phyloP scores from a whole-genome alignment of 1,140 invertebrate genomes.

The Goniozus legneri region DNA sequence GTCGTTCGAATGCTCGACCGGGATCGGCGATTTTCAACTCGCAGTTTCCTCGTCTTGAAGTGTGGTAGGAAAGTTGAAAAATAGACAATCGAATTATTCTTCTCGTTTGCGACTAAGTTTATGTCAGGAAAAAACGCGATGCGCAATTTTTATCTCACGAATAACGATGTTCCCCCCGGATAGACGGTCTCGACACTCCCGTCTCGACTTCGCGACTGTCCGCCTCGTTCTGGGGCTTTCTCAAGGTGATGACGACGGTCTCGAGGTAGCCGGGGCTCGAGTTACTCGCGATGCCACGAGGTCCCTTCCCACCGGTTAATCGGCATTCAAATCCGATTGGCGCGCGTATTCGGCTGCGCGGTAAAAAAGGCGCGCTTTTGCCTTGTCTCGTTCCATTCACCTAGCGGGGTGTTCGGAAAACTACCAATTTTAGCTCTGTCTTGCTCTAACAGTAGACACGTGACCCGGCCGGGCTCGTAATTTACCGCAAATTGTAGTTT shows the following conservation, averaged over 20 bases:
- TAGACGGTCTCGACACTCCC: background rate
- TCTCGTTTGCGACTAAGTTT: background rate
- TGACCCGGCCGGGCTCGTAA: too few relatives aligned
- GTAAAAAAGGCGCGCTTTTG: constrained; percentile 37
- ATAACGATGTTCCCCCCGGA: background rate
- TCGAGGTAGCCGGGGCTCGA: background rate
- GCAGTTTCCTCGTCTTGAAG: too few relatives aligned
- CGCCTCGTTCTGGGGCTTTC: constrained; percentile 30
- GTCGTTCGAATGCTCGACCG: too few relatives aligned
- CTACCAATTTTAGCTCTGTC: too few relatives aligned
- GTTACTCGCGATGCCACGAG: constrained; percentile 29
- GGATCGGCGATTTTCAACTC: too few relatives aligned
- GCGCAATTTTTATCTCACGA: background rate
- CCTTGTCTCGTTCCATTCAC: background rate
- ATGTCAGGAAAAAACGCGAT: background rate
- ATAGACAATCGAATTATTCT: background rate
- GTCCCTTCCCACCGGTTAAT: constrained; percentile 27
- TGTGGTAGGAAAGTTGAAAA: background rate
- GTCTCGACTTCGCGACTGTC: constrained; percentile 24
- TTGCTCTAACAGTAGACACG: too few relatives aligned
- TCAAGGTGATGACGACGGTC: background rate
- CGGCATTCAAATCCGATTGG: constrained; percentile 49
- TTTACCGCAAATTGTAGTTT: too few relatives aligned
- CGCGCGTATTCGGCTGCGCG: constrained; percentile 43
- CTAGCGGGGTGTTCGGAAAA: too few relatives aligned